These are phyloP conservation scores for Macrophya annulata DNA, from an alignment of 2,888 invertebrate species.

Conservation along the genomic window DNA sequence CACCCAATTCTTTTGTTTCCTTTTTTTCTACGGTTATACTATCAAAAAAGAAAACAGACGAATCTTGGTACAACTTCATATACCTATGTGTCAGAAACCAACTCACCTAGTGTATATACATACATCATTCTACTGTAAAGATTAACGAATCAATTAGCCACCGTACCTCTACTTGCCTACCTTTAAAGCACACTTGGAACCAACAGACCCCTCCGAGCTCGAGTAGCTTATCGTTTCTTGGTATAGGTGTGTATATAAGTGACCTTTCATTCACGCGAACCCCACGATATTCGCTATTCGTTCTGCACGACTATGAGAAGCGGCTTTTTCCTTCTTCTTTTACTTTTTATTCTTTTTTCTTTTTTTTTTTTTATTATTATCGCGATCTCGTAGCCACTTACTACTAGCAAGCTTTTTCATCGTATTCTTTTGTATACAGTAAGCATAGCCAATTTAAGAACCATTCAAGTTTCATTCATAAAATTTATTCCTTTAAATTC, in stretches of 20 bases:
- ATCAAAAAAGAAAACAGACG: too few species aligned
- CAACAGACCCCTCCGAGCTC: background rate
- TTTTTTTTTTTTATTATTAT: slow-evolving; percentile 5
- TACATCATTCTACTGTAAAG: background rate
- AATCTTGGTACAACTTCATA: too few species aligned
- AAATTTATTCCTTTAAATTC: background rate
- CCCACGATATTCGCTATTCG: slow-evolving; percentile 25
- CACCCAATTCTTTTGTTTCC: too few species aligned
- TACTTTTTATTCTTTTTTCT: too few species aligned
- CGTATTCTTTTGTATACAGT: slow-evolving; percentile 2
- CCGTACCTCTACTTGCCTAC: background rate
- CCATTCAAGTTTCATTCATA: slow-evolving; percentile 28
- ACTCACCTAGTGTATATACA: too few species aligned
- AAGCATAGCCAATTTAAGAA: slow-evolving; percentile 32
- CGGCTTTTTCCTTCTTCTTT: background rate
- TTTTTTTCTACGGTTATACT: too few species aligned
- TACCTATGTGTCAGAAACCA: too few species aligned
- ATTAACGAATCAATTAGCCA: slow-evolving; percentile 41
- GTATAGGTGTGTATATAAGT: background rate
- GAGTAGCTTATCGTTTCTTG: slow-evolving; percentile 29
- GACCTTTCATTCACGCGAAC: slow-evolving; percentile 35
- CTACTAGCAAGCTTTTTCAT: background rate
- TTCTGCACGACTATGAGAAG: slow-evolving; percentile 18
- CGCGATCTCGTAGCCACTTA: slow-evolving; percentile 36
- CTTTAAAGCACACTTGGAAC: slow-evolving; percentile 36